A percentile compares a stretch with the other conserved stretches of the same genome.
Evolutionary conservation across 2,113 vertebrate genomes (phyloP).

Genomic region (Clarias gariepinus): DNA sequence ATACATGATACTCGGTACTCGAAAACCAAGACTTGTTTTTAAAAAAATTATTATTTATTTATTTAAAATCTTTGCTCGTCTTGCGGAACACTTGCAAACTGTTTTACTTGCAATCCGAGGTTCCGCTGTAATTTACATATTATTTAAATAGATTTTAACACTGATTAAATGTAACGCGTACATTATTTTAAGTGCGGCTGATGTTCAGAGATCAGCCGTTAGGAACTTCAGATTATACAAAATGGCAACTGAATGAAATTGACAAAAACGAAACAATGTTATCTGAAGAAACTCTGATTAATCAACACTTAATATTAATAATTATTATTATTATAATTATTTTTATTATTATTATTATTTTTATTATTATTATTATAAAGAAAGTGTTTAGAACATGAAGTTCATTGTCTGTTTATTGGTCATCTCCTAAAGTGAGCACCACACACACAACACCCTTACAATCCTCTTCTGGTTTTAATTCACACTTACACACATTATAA

Average conservation of each 20-base stretch:
- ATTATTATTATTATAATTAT: neutral
- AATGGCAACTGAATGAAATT: neutral
- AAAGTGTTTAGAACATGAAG: neutral
- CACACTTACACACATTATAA: neutral
- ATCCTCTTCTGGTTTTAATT: neutral
- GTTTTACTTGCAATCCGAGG: too few relatives aligned
- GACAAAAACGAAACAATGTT: neutral
- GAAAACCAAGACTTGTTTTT: too few relatives aligned
- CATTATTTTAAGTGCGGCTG: neutral
- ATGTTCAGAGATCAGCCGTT: constrained; percentile 20
- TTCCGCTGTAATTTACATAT: neutral
- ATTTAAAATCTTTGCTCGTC: too few relatives aligned
- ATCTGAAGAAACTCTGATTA: neutral
- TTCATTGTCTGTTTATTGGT: neutral
- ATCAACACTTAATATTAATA: neutral
- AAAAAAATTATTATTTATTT: too few relatives aligned
- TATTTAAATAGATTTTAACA: neutral
- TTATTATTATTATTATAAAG: neutral
- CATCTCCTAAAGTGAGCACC: neutral
- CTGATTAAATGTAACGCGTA: neutral
- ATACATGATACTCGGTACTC: too few relatives aligned
- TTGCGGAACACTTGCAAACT: too few relatives aligned
- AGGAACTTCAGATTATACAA: constrained; percentile 29
- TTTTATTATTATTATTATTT: too few relatives aligned
- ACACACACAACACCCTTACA: neutral